phyloP scores from a whole-genome alignment of 2,888 invertebrate species.

The Hypercompe scribonia region DNA sequence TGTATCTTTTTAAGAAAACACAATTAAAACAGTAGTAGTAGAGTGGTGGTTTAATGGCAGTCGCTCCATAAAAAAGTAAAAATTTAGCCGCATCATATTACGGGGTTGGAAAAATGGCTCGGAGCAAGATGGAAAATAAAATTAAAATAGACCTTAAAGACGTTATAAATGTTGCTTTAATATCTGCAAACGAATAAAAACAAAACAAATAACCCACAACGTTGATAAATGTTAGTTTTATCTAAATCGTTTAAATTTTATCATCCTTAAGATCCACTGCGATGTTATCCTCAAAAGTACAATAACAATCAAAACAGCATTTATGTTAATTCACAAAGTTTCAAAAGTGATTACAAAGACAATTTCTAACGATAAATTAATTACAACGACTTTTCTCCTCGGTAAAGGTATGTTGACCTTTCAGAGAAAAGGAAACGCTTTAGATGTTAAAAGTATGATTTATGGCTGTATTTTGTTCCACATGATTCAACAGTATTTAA shows the following conservation, averaged over 20 bases:
- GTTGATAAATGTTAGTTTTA: neutral
- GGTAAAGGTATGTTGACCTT: constrained; percentile 33
- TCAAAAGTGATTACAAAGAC: constrained; percentile 10
- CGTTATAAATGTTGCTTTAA: neutral
- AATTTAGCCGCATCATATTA: no score
- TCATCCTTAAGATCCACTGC: neutral
- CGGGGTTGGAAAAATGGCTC: no score
- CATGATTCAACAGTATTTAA: constrained; percentile 17
- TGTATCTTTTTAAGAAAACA: neutral
- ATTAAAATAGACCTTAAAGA: neutral
- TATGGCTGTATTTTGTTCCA: constrained; percentile 21
- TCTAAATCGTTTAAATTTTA: neutral
- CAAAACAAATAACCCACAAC: neutral
- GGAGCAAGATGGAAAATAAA: neutral
- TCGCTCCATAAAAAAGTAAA: no score
- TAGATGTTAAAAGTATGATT: constrained; percentile 29
- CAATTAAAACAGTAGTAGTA: no score
- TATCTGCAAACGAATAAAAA: neutral
- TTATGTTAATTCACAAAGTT: constrained; percentile 8
- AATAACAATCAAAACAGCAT: constrained; percentile 1
- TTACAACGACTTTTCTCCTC: constrained; percentile 23
- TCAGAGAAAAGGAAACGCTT: constrained; percentile 32
- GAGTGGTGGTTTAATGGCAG: no score
- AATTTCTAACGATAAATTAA: constrained; percentile 29
- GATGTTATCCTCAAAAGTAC: neutral